Percentiles rank a stretch among this genome's conserved stretches.
Conservation (phyloP, 2,797 vertebrate genomes). For the Peromyscus melanophrys region DNA sequence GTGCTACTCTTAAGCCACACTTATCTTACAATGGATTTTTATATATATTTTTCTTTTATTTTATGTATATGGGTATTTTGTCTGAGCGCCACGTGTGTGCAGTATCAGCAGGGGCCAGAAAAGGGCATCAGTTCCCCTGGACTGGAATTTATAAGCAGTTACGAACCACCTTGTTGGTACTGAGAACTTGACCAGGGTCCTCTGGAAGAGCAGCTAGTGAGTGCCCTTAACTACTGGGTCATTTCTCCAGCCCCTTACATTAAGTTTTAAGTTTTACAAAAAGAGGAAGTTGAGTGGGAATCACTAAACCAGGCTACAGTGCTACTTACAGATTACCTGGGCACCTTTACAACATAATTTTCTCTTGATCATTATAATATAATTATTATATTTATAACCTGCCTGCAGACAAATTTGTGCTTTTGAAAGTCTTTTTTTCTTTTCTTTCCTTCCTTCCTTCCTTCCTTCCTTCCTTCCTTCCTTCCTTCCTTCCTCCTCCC, state of each 20-base stretch:
- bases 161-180: background rate
- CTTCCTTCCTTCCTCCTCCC: too few species aligned
- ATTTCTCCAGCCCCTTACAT: background rate
- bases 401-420: slow-evolving; percentile 1
- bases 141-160: background rate
- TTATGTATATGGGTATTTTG: background rate
- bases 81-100: background rate
- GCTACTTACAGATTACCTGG: slow-evolving; percentile 8
- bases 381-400: slow-evolving; percentile 34
- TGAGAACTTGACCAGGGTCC: background rate
- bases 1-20: background rate
- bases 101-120: background rate
- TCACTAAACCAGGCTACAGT: background rate
- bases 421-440: slow-evolving; percentile 49
- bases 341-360: slow-evolving; percentile 56
- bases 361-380: slow-evolving; percentile 37
- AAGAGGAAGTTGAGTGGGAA: background rate
- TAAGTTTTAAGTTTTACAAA: slow-evolving; percentile 48
- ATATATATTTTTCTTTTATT: background rate
- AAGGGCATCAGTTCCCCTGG: background rate
- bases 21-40: background rate
- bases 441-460: too few species aligned
- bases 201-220: background rate
- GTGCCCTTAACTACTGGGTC: background rate
- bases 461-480: background rate